Conservation (phyloP, 1,140 invertebrate species). For the Ceratosolen solmsi region DNA sequence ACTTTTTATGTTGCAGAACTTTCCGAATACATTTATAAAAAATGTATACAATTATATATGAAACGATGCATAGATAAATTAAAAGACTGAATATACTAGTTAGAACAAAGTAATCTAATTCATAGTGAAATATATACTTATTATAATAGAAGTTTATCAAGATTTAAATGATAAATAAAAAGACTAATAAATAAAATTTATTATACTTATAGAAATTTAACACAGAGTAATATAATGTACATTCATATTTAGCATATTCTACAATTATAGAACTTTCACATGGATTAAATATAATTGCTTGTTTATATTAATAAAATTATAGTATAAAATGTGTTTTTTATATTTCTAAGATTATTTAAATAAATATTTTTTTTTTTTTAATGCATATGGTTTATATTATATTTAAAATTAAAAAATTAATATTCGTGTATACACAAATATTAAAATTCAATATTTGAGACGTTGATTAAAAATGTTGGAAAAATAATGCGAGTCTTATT, state of each 20-base stretch:
- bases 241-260: background rate
- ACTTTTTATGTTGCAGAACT: constrained; percentile 72
- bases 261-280: background rate
- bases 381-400: constrained; percentile 16
- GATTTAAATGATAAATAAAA: background rate
- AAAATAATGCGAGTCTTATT: constrained; percentile 23
- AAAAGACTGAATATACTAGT: constrained; percentile 50
- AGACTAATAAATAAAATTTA: constrained; percentile 21
- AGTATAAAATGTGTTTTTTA: constrained; percentile 31
- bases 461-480: constrained; percentile 16
- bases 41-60: constrained; percentile 29
- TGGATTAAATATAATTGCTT: background rate
- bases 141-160: background rate
- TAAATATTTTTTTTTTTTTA: constrained; percentile 26
- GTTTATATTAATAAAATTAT: constrained; percentile 21
- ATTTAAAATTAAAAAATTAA: constrained; percentile 3
- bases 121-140: constrained; percentile 15
- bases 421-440: constrained; percentile 20
- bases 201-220: background rate
- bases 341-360: constrained; percentile 40
- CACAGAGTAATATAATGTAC: constrained; percentile 9
- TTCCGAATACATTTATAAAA: constrained; percentile 78
- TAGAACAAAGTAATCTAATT: constrained; percentile 16
- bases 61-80: constrained; percentile 54
- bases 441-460: background rate